phyloP scores from a whole-genome alignment of 2,113 vertebrate genomes.

The Ammodytes dubius region DNA sequence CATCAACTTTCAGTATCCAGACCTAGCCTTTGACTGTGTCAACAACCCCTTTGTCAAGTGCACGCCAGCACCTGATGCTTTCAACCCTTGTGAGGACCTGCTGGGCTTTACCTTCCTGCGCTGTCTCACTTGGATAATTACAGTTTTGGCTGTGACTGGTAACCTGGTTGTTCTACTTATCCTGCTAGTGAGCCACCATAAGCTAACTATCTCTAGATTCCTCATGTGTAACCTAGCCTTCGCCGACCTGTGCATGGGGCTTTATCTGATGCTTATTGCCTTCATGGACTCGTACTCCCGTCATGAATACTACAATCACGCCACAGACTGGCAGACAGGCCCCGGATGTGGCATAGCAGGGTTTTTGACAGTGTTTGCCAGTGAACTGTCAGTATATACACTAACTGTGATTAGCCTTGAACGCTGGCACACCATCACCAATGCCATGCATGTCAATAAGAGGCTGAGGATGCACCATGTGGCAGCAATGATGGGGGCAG shows the following conservation, averaged over 20 bases:
- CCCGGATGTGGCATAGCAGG: conserved; percentile 88
- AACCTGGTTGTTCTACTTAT: conserved; percentile 89
- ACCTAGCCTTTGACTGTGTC: conserved; percentile 78
- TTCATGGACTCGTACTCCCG: conserved; percentile 88
- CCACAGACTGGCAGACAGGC: conserved; percentile 94
- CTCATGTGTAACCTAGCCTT: conserved; percentile 96
- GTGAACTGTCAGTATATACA: conserved; percentile 93
- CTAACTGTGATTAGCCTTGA: conserved; percentile 92
- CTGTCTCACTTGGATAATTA: conserved; percentile 91
- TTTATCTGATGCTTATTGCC: conserved; percentile 94
- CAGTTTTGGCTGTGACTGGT: conserved; percentile 87
- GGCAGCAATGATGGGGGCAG: conserved; percentile 87
- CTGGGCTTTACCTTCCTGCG: conserved; percentile 91
- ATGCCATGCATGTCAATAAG: conserved; percentile 90
- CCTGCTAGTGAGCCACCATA: conserved; percentile 88
- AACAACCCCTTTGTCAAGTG: conserved; percentile 85
- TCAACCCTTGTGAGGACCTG: conserved; percentile 95
- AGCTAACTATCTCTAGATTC: conserved; percentile 91
- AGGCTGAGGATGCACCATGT: conserved; percentile 89
- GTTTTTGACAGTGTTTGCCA: conserved; percentile 94
- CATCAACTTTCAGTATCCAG: conserved; percentile 77
- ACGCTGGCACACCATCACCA: conserved; percentile 94
- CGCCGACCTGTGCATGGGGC: conserved; percentile 93
- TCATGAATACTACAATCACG: conserved; percentile 93
- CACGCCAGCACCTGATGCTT: conserved; percentile 89